These are phyloP conservation scores for Microplitis demolitor DNA, from an alignment of 1,140 invertebrate genomes.

Conservation along the genomic window DNA sequence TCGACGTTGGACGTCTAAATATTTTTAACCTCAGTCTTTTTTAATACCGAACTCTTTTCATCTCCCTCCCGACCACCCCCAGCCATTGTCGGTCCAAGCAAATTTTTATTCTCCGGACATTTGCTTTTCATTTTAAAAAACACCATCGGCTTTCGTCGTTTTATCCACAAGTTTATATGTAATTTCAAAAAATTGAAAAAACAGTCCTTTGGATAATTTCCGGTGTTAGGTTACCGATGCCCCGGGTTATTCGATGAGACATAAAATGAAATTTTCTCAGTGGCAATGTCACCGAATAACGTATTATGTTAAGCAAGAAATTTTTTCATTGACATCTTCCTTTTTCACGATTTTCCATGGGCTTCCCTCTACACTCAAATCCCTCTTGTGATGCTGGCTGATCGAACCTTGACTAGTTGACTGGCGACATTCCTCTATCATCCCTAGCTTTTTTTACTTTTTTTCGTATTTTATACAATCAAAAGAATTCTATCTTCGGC, in stretches of 20 bases:
- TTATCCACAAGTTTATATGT: too few relatives aligned
- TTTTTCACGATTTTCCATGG: slow-evolving; percentile 18
- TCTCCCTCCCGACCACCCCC: neutral
- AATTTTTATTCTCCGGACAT: neutral
- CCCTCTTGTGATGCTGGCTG: neutral
- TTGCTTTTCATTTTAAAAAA: too few relatives aligned
- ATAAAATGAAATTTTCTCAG: neutral
- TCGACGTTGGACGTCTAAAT: slow-evolving; percentile 57
- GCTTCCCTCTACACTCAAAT: slow-evolving; percentile 6
- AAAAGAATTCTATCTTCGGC: slow-evolving; percentile 46
- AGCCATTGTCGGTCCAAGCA: slow-evolving; percentile 32
- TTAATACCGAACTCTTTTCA: slow-evolving; percentile 14
- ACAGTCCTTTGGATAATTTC: too few relatives aligned
- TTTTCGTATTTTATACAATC: slow-evolving; percentile 37
- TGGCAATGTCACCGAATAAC: slow-evolving; percentile 31
- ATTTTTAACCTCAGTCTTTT: slow-evolving; percentile 53
- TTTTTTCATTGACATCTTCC: neutral
- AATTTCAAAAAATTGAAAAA: too few relatives aligned
- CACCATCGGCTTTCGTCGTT: too few relatives aligned
- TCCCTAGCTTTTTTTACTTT: slow-evolving; percentile 19
- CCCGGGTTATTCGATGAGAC: too few relatives aligned
- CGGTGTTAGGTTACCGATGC: too few relatives aligned
- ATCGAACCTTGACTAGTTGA: neutral
- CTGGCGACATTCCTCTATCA: neutral
- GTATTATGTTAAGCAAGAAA: slow-evolving; percentile 43